These are phyloP conservation scores for Cantharis rufa DNA, from an alignment of 2,888 invertebrate genomes.

Conservation along the genomic window DNA sequence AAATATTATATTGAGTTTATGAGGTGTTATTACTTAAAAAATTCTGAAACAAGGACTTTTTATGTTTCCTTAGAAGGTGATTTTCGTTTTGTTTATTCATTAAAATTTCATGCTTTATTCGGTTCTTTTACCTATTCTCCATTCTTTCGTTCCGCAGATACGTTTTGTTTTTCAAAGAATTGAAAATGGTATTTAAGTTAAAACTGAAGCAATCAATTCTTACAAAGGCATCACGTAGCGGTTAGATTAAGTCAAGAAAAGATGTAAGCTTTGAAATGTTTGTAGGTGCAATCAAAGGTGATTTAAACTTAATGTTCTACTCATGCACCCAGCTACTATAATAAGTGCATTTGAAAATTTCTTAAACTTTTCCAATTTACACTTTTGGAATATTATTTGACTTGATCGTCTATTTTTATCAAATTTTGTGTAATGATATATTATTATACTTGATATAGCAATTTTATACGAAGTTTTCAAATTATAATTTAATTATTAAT, in stretches of 20 bases:
- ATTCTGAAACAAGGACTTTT: neutral
- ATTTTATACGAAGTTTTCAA: neutral
- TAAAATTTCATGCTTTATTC: constrained; percentile 14
- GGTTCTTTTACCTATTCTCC: neutral
- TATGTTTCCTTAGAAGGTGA: neutral
- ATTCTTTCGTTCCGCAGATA: neutral
- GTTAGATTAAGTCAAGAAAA: constrained; percentile 5
- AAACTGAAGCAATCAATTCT: constrained; percentile 10
- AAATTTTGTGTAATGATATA: neutral
- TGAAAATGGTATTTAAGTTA: constrained; percentile 4
- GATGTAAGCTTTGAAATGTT: constrained; percentile 8
- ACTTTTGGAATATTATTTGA: neutral
- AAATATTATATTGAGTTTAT: neutral
- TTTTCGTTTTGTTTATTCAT: constrained; percentile 11
- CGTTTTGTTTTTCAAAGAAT: constrained; percentile 6
- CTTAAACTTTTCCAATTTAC: constrained; percentile 11
- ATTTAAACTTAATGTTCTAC: constrained; percentile 8
- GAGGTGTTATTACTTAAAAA: neutral
- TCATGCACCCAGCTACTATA: constrained; percentile 3
- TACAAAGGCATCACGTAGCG: constrained; percentile 12
- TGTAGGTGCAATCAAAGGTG: constrained; percentile 5
- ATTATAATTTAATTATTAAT: neutral
- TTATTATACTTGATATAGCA: neutral
- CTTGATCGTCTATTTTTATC: neutral
- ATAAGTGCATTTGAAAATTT: neutral